Conservation (phyloP, 2,113 vertebrate genomes). For the Ibidorhyncha struthersii region DNA sequence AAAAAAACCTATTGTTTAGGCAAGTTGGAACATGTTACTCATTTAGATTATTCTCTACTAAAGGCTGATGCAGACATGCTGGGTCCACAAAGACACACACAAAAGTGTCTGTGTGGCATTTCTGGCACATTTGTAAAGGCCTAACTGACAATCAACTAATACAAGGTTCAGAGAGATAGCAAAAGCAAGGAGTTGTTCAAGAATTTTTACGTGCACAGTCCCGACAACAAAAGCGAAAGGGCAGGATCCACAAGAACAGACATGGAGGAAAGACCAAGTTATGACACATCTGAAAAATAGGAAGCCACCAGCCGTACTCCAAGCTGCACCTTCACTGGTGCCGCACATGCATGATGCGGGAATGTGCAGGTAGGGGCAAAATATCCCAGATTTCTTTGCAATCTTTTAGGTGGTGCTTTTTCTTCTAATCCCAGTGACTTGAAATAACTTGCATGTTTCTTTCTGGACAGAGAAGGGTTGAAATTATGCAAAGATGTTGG, state of each 20-base stretch:
- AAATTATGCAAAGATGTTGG: neutral
- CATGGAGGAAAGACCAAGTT: fast-evolving
- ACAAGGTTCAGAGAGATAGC: neutral
- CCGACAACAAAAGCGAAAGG: neutral
- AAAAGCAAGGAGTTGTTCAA: neutral
- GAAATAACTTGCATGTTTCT: neutral
- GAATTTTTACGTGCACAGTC: neutral
- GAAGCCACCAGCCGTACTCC: neutral
- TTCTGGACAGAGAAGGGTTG: neutral
- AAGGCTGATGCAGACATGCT: slow-evolving; percentile 12
- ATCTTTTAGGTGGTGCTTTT: neutral
- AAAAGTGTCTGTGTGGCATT: neutral
- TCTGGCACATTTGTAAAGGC: neutral
- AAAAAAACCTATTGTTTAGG: neutral
- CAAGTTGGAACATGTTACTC: neutral
- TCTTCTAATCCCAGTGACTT: neutral
- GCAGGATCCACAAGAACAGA: neutral
- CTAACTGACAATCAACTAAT: neutral
- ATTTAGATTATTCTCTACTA: neutral
- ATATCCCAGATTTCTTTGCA: fast-evolving
- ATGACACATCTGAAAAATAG: fast-evolving
- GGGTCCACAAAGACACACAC: neutral
- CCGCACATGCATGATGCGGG: fast-evolving
- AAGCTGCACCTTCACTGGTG: fast-evolving
- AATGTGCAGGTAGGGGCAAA: neutral